Evolutionary conservation across 2,113 vertebrate species (phyloP), one percentile per base, ranked within the genome.

Genomic region (cat (Felis catus)): DNA sequence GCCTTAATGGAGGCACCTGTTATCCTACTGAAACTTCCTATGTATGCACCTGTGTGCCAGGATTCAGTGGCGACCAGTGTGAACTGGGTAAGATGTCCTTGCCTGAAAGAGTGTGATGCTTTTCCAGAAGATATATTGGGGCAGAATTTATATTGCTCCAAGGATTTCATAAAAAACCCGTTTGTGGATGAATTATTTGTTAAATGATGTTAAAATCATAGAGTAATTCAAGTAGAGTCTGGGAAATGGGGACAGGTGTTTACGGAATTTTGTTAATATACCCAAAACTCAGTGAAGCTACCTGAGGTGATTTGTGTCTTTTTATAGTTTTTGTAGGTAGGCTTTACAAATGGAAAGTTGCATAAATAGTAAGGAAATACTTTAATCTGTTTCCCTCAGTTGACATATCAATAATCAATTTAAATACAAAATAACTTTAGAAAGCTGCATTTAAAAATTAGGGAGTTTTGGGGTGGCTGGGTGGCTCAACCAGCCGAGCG

Each of bases 1-100:
- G 99, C 98, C 98, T 99, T 78, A 99, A 99, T 82, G 99, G 99
- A 94, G 99, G 99, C 36, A 99, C 99, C 92, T 99, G 99, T 97
- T 99, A 99, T 81, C 99, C 99, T 14, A 99, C 98, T 5, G 99
- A 99, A 13, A 98, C 98, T 7, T 98, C 98, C 97, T 99, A 98
- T 58, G 98, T 99, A 36, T 99, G 99, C 76, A 99, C 98, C 76
- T 99, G 99, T 96, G 98, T 99, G 94, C 99, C 99, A 39, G 99
- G 99, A 85, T 99, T 99, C 98, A 99, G 18, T 5, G 99, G 99
- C 3, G 99, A 99, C 86, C 99, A 95, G 33, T 99, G 99, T 99
- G 99, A 99, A 99, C 99, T 99, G 98, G 99, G 99, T 99, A 98
- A 99, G 98, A 55, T 90, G 83, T 1, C 92, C n/a, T 48, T 23